These are phyloP conservation scores for Crocallis elinguaria DNA, from an alignment of 2,888 invertebrate species.

Conservation along the genomic window DNA sequence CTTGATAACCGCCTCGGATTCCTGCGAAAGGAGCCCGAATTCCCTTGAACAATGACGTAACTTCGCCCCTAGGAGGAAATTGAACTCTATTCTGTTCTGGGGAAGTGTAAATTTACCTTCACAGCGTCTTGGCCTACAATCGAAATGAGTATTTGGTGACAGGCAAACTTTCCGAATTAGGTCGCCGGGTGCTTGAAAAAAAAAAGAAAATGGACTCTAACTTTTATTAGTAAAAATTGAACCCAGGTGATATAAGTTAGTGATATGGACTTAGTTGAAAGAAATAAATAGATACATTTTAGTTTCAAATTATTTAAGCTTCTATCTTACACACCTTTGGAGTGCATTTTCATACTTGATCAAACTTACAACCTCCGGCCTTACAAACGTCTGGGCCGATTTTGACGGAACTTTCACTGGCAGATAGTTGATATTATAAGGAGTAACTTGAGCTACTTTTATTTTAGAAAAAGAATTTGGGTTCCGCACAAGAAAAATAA, in stretches of 20 bases:
- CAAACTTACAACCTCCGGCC: too few relatives aligned
- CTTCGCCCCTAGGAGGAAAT: slow-evolving; percentile 34
- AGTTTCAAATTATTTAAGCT: too few relatives aligned
- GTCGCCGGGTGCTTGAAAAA: slow-evolving; percentile 55
- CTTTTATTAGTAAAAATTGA: slow-evolving; percentile 13
- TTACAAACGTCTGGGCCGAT: too few relatives aligned
- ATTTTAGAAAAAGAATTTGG: too few relatives aligned
- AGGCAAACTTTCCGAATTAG: slow-evolving; percentile 62
- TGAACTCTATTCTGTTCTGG: slow-evolving; percentile 31
- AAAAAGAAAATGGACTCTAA: slow-evolving; percentile 37
- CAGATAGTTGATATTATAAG: too few relatives aligned
- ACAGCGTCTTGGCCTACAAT: slow-evolving; percentile 53
- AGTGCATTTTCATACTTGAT: too few relatives aligned
- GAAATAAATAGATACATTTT: not conserved
- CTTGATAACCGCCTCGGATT: slow-evolving; percentile 38
- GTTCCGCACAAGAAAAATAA: too few relatives aligned
- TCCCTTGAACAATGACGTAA: slow-evolving; percentile 50
- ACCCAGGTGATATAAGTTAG: slow-evolving; percentile 5
- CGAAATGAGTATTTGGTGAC: slow-evolving; percentile 58
- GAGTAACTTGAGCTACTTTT: too few relatives aligned
- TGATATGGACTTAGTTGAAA: slow-evolving; percentile 5
- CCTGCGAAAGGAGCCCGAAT: slow-evolving; percentile 41
- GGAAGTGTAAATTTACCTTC: slow-evolving; percentile 42
- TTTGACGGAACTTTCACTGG: too few relatives aligned
- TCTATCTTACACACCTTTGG: too few relatives aligned